Base-by-base conservation (phyloP, 2,888 invertebrate species). In the Heliconius sara region DNA sequence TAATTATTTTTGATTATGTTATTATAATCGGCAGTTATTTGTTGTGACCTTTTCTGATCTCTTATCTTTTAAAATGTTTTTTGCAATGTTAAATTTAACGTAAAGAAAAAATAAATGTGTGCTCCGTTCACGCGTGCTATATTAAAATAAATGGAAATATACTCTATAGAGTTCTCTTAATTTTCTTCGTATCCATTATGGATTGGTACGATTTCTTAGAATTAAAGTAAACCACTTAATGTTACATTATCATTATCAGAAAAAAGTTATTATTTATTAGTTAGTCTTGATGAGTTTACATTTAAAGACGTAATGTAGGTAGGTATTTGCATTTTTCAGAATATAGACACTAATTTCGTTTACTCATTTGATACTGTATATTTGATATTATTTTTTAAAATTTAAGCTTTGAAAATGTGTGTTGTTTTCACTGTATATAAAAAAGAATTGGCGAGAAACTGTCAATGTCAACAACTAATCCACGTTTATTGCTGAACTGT, bases 1-100 rank as follows among this genome's bases (percentile, higher is more conserved):
- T 89, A 89, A 89, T 85, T 83, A 81, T 89, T 85, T 85, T 85
- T 84, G 80, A 86, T 86, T 85, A 87, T 84, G 79, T 70, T 79
- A 79, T 77, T 79, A 77, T 65, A 22, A 72, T 34, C 43, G 4
- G 52, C 30, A 74, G 13, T 72, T 66, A 27, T 60, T 77, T 65
- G 13, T 30, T 30, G 19, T 74, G 77, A 75, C 79, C 79, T 79
- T 79, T 73, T 66, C 52, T 65, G 52, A 25, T 72, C 12, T 72
- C 25, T 65, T 52, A 65, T 5, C 22, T 4, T 52, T 63, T 43
- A 12, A 43, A 43, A 71, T 43, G 19, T 52, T 34, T 71, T 71
- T n/a, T n/a, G 65, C 65, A 65, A 27, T n/a, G 13, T 34, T 65
- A 30, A 3, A 27, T 12, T 52, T 72, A 22, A 47, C 52, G 5